Conservation (phyloP, 2,888 invertebrate species). For the Euproctis similis region DNA sequence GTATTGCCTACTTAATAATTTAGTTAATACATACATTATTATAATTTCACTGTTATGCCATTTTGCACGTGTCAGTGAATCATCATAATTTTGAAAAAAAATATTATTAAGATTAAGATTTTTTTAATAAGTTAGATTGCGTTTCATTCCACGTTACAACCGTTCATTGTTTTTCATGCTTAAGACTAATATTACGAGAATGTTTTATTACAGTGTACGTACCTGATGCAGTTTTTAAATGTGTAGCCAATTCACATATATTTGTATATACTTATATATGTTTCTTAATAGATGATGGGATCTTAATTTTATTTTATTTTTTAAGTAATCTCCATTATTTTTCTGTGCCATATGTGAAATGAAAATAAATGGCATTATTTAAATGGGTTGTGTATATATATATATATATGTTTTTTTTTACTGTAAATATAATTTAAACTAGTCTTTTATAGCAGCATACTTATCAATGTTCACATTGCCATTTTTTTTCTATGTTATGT, state of each 20-base stretch:
- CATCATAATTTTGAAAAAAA: conserved; percentile 13
- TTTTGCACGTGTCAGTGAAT: conserved; percentile 17
- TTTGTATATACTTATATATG: no score
- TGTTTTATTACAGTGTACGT: conserved; percentile 47
- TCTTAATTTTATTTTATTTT: conserved; percentile 25
- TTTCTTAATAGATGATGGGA: no score
- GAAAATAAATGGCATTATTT: conserved; percentile 29
- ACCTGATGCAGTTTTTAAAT: conserved; percentile 59
- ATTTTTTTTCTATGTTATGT: no score
- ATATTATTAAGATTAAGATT: conserved; percentile 12
- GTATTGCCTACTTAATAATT: conserved; percentile 22
- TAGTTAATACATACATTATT: conserved; percentile 14
- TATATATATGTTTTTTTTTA: no score
- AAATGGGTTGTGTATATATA: no score
- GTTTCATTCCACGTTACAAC: conserved; percentile 49
- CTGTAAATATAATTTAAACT: no score
- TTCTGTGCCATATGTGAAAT: conserved; percentile 45
- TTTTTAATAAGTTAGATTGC: conserved; percentile 19
- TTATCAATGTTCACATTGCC: no score
- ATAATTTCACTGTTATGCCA: no score
- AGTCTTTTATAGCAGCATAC: no score
- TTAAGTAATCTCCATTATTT: conserved; percentile 29
- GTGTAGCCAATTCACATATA: conserved; percentile 53
- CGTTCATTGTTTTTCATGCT: conserved; percentile 35
- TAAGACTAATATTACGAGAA: conserved; percentile 41